A percentile compares a stretch with the other conserved stretches of the same genome.
These are phyloP conservation scores for Anniella stebbinsi DNA, from an alignment of 2,797 vertebrate species.

Conservation along the genomic window DNA sequence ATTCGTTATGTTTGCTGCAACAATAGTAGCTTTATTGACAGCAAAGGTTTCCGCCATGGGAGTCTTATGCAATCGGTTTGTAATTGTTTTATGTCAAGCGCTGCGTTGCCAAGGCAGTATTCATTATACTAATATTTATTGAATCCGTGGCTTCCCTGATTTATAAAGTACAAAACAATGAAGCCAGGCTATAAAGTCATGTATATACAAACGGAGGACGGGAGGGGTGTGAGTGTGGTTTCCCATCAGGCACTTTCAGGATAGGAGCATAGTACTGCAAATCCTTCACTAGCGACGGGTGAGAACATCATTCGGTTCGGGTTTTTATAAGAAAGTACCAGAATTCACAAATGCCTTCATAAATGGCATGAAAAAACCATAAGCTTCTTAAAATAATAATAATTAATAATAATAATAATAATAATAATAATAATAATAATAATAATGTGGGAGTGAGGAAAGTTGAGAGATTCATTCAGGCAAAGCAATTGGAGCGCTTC, in stretches of 20 bases:
- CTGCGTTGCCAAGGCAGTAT: slow-evolving; percentile 70
- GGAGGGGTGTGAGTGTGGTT: neutral
- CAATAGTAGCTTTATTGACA: slow-evolving; percentile 44
- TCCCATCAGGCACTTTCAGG: neutral
- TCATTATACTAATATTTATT: slow-evolving; percentile 73
- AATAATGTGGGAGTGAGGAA: neutral
- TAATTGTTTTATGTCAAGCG: slow-evolving; percentile 68
- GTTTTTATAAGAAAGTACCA: neutral
- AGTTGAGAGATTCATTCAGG: neutral
- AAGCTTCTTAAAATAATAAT: too few relatives aligned
- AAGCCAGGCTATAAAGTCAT: slow-evolving; percentile 3
- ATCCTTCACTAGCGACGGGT: neutral
- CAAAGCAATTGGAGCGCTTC: neutral
- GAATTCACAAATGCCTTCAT: neutral
- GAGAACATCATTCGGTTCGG: too few relatives aligned
- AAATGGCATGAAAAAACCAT: neutral
- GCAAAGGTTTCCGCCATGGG: slow-evolving; percentile 49
- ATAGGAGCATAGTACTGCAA: neutral
- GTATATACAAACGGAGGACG: rapidly evolving
- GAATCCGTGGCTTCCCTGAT: slow-evolving; percentile 60
- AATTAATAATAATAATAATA: too few relatives aligned
- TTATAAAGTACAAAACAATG: slow-evolving; percentile 56
- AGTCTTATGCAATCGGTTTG: slow-evolving; percentile 71
- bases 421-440: too few relatives aligned
- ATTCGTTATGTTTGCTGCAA: slow-evolving; percentile 57